Base-by-base conservation (phyloP, 2,888 invertebrate species). In the Disparrhopalites patrizii region DNA sequence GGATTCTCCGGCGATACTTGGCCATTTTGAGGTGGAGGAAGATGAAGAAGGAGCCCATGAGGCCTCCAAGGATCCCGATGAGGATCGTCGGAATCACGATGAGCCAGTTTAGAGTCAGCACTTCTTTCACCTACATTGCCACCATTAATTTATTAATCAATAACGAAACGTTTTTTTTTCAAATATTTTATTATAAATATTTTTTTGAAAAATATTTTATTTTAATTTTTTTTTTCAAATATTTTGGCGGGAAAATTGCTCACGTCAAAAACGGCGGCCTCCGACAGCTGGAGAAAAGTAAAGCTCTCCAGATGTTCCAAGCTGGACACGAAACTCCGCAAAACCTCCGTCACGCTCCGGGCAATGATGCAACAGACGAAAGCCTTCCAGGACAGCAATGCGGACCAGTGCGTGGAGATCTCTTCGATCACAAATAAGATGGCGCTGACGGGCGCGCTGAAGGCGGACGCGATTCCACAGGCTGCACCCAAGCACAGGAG, bases 361-460 rank as follows among this genome's bases (percentile, higher is more conserved):
- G 74, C 69, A 33, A 81, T 73, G 76, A 81, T 80, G 68, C 80
- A 81, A 66, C 80, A 80, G 69, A 81, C 81, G 73, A 81, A 81
- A 20, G 80, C 79, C 76, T 80, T 79, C 81, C 81, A 81, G 7
- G 80, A 78, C 52, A 81, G 72, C 30, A 78, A 78, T 62, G 77
- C 77, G 13, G 78, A 78, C 81, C 81, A 81, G 73, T 80, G 80
- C 4, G 80, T 80, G 0, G 80, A 80, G 36, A 81, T 80, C 71
- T 81, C 81, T 71, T 81, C 81, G 80, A 81, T 80, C 52, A 79
- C 79, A 70, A 81, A 81, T 38, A 80, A 76, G 43, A 81, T 75
- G 3, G 80, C 81, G 8, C 80, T 80, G 1, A 81, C 79, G 1
- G 81, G 81, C 4, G 81, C 79, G 5, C 79, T 79, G 69, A 81